A percentile compares a stretch with the other conserved stretches of the same genome.
phyloP scores from a whole-genome alignment of 1,140 invertebrate genomes.

The Apis florea region DNA sequence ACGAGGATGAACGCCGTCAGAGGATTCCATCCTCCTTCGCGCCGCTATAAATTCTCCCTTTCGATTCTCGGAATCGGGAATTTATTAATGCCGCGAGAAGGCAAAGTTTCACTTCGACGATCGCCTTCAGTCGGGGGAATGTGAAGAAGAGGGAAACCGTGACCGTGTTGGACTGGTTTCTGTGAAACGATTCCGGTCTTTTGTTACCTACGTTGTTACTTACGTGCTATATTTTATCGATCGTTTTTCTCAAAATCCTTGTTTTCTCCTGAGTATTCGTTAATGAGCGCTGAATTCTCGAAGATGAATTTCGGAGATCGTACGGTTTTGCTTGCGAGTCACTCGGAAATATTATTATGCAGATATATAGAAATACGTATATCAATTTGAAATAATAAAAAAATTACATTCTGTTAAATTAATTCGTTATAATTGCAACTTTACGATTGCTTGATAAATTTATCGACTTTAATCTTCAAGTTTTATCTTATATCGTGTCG shows the following conservation, averaged over 20 bases:
- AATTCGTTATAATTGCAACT: background rate
- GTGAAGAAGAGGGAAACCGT: constrained; percentile 11
- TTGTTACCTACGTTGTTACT: background rate
- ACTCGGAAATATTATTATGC: no score
- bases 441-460: background rate
- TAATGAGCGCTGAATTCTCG: background rate
- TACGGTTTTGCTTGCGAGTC: no score
- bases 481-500: background rate
- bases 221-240: background rate
- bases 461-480: background rate
- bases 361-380: no score
- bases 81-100: constrained; percentile 36
- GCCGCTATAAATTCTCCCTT: constrained; percentile 38
- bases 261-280: no score
- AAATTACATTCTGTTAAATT: no score
- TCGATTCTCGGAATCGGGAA: constrained; percentile 34
- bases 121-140: background rate
- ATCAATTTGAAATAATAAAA: no score
- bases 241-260: background rate
- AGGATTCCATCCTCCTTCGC: constrained; percentile 37
- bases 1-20: background rate
- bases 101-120: constrained; percentile 2
- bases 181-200: background rate
- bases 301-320: no score
- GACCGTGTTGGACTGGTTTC: background rate